Evolutionary conservation across 2,113 vertebrate species (phyloP).

Genomic region (Dunckerocampus dactyliophorus): DNA sequence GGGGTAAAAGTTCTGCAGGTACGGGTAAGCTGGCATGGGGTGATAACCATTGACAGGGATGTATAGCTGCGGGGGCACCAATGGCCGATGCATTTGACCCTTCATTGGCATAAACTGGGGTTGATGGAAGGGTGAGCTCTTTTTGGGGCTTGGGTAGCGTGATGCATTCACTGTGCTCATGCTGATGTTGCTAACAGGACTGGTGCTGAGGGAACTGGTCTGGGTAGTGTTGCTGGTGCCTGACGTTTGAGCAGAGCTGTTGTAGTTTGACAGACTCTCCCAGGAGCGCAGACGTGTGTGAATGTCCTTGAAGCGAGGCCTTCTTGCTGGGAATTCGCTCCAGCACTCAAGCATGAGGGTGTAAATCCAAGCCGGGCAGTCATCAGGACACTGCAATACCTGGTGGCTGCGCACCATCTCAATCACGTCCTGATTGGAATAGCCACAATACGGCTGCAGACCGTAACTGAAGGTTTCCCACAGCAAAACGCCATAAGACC

Average conservation of each 20-base stretch:
- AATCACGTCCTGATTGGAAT: constrained; percentile 95
- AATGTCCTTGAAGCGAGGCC: constrained; percentile 94
- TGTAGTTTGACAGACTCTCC: constrained; percentile 89
- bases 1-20: constrained; percentile 94
- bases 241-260: constrained; percentile 89
- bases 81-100: constrained; percentile 82
- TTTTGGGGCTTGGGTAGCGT: constrained; percentile 87
- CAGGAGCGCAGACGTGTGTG: constrained; percentile 88
- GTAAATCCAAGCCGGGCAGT: constrained; percentile 93
- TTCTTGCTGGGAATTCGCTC: constrained; percentile 86
- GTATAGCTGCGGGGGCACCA: constrained; percentile 92
- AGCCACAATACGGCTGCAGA: constrained; percentile 94
- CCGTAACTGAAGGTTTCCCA: constrained; percentile 99
- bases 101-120: constrained; percentile 90
- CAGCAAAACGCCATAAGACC: constrained; percentile 91
- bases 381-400: constrained; percentile 88
- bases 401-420: constrained; percentile 91
- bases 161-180: constrained; percentile 67
- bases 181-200: constrained; percentile 91
- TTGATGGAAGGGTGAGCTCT: constrained; percentile 84
- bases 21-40: constrained; percentile 87
- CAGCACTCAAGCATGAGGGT: constrained; percentile 95
- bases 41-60: constrained; percentile 96
- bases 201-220: constrained; percentile 95
- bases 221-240: constrained; percentile 93